A percentile compares a stretch with the other conserved stretches of the same genome.
phyloP scores from a whole-genome alignment of 2,888 invertebrate species.

The Schrankia costaestrigalis region DNA sequence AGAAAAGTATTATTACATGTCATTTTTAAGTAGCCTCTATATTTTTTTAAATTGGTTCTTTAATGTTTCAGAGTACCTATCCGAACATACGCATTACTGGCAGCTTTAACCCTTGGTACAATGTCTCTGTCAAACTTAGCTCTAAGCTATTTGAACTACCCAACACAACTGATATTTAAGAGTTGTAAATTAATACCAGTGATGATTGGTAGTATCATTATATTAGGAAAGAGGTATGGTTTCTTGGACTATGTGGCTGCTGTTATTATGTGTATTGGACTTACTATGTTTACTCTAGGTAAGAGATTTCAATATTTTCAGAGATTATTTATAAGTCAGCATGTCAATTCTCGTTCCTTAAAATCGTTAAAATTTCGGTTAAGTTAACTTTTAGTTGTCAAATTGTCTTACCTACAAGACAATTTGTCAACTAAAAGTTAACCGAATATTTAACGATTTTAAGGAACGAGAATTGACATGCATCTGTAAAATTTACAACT shows the following conservation, averaged over 20 bases:
- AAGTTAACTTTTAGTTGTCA: too few relatives aligned
- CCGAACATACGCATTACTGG: slow-evolving; percentile 88
- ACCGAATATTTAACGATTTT: too few relatives aligned
- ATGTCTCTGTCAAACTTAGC: slow-evolving; percentile 98
- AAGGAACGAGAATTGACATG: too few relatives aligned
- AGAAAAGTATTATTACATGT: too few relatives aligned
- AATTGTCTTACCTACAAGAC: too few relatives aligned
- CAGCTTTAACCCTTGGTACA: slow-evolving; percentile 93
- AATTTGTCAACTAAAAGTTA: too few relatives aligned
- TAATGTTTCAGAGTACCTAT: slow-evolving; percentile 88
- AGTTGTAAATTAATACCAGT: slow-evolving; percentile 98
- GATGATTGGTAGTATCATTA: slow-evolving; percentile 94
- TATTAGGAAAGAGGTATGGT: slow-evolving; percentile 93
- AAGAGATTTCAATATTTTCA: slow-evolving; percentile 48
- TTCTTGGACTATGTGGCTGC: slow-evolving; percentile 92
- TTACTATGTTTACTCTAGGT: slow-evolving; percentile 95
- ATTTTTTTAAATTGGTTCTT: too few relatives aligned
- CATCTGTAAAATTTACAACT: too few relatives aligned
- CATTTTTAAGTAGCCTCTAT: too few relatives aligned
- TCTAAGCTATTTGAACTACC: slow-evolving; percentile 96
- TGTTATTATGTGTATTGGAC: slow-evolving; percentile 91
- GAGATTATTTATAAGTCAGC: background rate
- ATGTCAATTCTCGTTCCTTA: background rate
- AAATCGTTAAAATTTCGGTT: too few relatives aligned
- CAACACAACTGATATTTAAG: slow-evolving; percentile 98